Evolutionary conservation across 2,113 vertebrate species (phyloP), one percentile per base, ranked within the genome.

Genomic region (Oenanthe oenanthe): DNA sequence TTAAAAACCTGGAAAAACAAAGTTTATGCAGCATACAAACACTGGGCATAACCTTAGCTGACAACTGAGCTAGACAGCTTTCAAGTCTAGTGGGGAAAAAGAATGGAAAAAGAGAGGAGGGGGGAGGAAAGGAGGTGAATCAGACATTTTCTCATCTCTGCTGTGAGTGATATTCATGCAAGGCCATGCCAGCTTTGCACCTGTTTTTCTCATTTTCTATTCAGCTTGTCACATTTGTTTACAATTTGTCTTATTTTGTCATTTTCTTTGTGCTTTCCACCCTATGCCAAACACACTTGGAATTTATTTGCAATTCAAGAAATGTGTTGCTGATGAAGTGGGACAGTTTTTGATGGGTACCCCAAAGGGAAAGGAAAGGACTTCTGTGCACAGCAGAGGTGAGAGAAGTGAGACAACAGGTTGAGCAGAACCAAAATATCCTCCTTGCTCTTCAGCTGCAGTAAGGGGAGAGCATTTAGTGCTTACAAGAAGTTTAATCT

Each of bases 211-310:
- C 79, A 83, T 94, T 93, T 96, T 90, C 56, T 92, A 68, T 96
- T 97, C 83, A 76, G 38, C 63, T 95, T 92, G 92, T 83, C 85
- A 92, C 42, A 88, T 90, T 95, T 95, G 62, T 97, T 94, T 97
- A 88, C 58, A 93, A 88, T 92, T 95, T 88, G 38, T 94, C 85
- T 95, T 94, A 90, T 94, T 96, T 92, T 95, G 60, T 92, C 54
- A 77, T 83, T 92, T 96, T 93, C 79, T 91, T 82, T 92, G 58
- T 96, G 62, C 42, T 56, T 90, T 80, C 67, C 71, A 42, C 42
- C 29, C 72, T 77, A 50, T 70, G 29, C 63, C 75, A 83, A 94
- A 90, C 62, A 76, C 20, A 73, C 8, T 54, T 66, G 36, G n/a
- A 70, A 92, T 90, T 76, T 88, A 83, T 92, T 83, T 88, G 56